Percentiles rank a stretch among this genome's conserved stretches.
These are phyloP conservation scores for Minunthozetes semirufus DNA, from an alignment of 2,888 invertebrate species.

Conservation along the genomic window DNA sequence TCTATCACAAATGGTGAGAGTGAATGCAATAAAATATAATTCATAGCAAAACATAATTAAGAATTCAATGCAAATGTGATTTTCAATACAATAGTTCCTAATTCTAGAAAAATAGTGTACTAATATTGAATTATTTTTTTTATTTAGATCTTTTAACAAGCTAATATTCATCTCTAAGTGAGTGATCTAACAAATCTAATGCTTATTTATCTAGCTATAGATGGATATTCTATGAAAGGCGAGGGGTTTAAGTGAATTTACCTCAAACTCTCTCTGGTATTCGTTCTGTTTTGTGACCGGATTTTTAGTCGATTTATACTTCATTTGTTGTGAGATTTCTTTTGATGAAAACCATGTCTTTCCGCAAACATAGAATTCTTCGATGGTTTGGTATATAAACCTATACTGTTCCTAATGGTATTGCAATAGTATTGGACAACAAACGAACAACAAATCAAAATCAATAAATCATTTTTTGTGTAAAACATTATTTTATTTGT, in stretches of 20 bases:
- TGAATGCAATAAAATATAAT: constrained; percentile 1
- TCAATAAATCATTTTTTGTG: not conserved
- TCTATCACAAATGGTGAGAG: not conserved
- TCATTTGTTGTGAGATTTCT: constrained; percentile 78
- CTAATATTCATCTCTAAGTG: too few species aligned
- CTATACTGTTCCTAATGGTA: constrained; percentile 82
- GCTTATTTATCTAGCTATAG: too few species aligned
- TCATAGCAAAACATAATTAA: not conserved
- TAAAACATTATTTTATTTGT: constrained; percentile 52
- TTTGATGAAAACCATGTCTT: constrained; percentile 91
- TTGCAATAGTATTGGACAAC: too few species aligned
- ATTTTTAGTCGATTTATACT: constrained; percentile 81
- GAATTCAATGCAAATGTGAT: not conserved
- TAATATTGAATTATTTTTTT: too few species aligned
- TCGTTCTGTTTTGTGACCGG: constrained; percentile 72
- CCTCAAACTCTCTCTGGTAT: constrained; percentile 84
- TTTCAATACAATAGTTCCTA: too few species aligned
- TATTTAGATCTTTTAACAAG: too few species aligned
- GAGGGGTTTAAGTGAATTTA: constrained; percentile 43
- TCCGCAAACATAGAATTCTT: constrained; percentile 85
- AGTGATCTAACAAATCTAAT: too few species aligned
- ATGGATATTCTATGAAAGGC: too few species aligned
- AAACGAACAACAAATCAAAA: not conserved
- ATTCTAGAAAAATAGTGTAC: too few species aligned
- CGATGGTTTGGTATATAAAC: constrained; percentile 86